These are phyloP conservation scores for Serripes groenlandicus DNA, from an alignment of 2,888 invertebrate species.

Conservation along the genomic window DNA sequence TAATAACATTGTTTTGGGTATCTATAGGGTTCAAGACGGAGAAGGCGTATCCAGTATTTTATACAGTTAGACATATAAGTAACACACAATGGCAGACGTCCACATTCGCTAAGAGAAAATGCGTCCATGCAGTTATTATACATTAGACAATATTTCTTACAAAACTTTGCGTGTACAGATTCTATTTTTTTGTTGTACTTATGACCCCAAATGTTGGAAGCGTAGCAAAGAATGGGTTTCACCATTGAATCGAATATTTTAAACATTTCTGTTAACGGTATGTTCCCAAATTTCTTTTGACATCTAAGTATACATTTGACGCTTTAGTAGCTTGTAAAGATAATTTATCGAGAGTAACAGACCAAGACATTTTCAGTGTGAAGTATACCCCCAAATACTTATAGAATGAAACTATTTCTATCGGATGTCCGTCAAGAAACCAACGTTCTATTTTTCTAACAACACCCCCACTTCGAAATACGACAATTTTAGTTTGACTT, in stretches of 20 bases:
- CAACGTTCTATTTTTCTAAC: constrained; percentile 15
- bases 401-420: constrained; percentile 13
- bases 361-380: constrained; percentile 8
- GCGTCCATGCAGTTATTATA: no score
- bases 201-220: no score
- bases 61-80: constrained; percentile 28
- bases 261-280: no score
- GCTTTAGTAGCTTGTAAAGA: constrained; percentile 11
- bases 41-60: constrained; percentile 32
- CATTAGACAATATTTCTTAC: no score
- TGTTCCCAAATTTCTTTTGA: no score
- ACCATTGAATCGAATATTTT: no score
- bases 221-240: no score
- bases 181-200: no score
- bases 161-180: no score
- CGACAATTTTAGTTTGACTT: neutral
- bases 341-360: constrained; percentile 12
- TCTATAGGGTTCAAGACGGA: constrained; percentile 12
- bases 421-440: constrained; percentile 1
- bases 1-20: constrained; percentile 39
- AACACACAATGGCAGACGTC: neutral
- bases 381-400: constrained; percentile 26
- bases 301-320: no score
- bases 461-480: constrained; percentile 14
- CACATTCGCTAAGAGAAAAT: constrained; percentile 10